A percentile compares a stretch with the other conserved stretches of the same genome.
Conservation (phyloP, 2,888 invertebrate species). For the Catocala fraxini region DNA sequence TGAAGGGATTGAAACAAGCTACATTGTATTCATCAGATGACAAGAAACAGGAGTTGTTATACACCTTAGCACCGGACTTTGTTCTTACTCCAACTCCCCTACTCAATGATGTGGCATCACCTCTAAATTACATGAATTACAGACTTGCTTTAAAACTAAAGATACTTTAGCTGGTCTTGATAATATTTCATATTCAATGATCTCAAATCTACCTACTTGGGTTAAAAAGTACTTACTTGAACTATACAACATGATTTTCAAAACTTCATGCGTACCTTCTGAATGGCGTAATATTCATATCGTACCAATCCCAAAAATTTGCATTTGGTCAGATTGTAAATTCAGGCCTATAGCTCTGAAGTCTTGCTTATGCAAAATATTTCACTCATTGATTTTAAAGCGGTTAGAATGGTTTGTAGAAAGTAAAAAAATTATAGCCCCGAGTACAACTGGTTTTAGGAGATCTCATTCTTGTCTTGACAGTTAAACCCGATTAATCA, state of each 20-base stretch:
- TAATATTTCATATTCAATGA: not conserved
- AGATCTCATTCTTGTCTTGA: not conserved
- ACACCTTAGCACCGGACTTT: no score
- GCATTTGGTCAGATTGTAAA: not conserved
- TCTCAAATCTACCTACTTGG: not conserved
- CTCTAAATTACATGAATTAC: no score
- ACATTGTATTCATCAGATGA: no score
- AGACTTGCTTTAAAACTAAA: not conserved
- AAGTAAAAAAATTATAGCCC: not conserved
- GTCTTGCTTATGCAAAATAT: conserved; percentile 6
- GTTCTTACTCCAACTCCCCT: no score
- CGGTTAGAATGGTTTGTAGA: conserved; percentile 16
- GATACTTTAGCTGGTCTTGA: not conserved
- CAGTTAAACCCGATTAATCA: not conserved
- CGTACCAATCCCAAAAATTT: conserved; percentile 3
- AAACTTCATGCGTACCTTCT: not conserved
- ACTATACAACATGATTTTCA: not conserved
- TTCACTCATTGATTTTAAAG: conserved; percentile 5
- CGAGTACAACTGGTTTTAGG: not conserved
- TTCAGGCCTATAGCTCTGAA: conserved; percentile 6
- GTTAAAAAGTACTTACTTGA: not conserved
- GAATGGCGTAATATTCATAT: conserved; percentile 6
- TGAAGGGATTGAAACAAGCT: conserved; percentile 3
- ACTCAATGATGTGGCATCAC: no score
- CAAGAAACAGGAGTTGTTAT: no score